Conservation (phyloP, 1,140 invertebrate genomes). For the Monochamus saltuarius region DNA sequence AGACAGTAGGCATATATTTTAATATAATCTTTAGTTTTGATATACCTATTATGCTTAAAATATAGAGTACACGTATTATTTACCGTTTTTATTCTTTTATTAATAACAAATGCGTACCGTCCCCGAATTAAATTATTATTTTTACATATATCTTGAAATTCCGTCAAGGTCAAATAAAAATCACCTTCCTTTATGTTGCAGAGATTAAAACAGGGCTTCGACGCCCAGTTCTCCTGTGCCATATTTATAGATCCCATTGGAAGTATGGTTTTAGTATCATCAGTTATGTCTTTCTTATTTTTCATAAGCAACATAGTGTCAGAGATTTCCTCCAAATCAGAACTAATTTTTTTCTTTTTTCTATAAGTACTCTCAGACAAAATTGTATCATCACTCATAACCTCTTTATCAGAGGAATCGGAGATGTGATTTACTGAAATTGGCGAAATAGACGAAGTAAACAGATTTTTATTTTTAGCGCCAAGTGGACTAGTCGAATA, state of each 20-base stretch:
- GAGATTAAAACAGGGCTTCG: not conserved
- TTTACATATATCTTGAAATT: not conserved
- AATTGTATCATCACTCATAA: no score
- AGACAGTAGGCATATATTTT: conserved; percentile 14
- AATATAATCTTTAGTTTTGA: not conserved
- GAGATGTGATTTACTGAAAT: not conserved
- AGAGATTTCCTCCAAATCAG: not conserved
- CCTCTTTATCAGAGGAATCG: no score
- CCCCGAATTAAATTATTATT: not conserved
- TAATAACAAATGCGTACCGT: not conserved
- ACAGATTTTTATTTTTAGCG: not conserved
- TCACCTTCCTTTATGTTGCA: not conserved
- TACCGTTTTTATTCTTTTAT: not conserved
- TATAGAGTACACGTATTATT: conserved; percentile 15
- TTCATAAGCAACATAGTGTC: not conserved
- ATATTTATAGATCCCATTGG: not conserved
- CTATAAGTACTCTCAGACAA: no score
- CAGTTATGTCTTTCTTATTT: not conserved
- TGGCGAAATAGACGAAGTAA: not conserved
- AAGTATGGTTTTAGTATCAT: not conserved
- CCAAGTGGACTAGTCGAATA: no score
- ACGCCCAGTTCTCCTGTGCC: not conserved
- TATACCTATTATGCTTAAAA: conserved; percentile 11
- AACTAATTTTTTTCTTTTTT: conserved; percentile 1
- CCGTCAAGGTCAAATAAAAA: not conserved